A percentile compares a stretch with the other conserved stretches of the same genome.
Evolutionary conservation across 2,113 vertebrate species (phyloP).

Genomic region (Hydrolagus affinis): DNA sequence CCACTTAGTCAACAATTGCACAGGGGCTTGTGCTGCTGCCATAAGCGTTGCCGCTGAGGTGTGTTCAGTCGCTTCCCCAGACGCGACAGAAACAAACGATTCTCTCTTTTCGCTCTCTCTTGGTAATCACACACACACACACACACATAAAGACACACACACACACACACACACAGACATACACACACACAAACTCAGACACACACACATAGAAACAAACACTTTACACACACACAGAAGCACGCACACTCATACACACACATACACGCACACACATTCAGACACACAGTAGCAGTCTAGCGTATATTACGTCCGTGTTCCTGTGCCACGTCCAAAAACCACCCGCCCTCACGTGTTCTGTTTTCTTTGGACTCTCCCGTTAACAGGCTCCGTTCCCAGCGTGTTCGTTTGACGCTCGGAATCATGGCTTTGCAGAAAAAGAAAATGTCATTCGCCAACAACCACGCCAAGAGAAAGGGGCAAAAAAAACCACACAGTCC

Average conservation of each 20-base stretch:
- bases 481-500: neutral
- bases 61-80: too few species aligned
- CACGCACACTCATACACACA: too few species aligned
- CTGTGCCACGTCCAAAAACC: neutral
- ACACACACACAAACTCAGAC: too few species aligned
- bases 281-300: neutral
- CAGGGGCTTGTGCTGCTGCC: neutral
- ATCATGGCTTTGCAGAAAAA: neutral
- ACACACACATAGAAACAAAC: too few species aligned
- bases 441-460: neutral
- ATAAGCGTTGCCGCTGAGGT: too few species aligned
- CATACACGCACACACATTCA: too few species aligned
- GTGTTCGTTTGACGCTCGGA: neutral
- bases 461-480: neutral
- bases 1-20: constrained; percentile 26
- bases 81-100: too few species aligned
- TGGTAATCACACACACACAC: too few species aligned
- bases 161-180: too few species aligned
- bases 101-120: too few species aligned
- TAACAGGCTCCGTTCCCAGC: neutral
- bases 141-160: too few species aligned
- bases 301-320: constrained; percentile 2
- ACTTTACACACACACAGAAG: neutral
- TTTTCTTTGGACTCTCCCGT: neutral
- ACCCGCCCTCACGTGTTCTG: neutral